Evolutionary conservation across 1,140 invertebrate species (phyloP).

Genomic region (Metaphire vulgaris): DNA sequence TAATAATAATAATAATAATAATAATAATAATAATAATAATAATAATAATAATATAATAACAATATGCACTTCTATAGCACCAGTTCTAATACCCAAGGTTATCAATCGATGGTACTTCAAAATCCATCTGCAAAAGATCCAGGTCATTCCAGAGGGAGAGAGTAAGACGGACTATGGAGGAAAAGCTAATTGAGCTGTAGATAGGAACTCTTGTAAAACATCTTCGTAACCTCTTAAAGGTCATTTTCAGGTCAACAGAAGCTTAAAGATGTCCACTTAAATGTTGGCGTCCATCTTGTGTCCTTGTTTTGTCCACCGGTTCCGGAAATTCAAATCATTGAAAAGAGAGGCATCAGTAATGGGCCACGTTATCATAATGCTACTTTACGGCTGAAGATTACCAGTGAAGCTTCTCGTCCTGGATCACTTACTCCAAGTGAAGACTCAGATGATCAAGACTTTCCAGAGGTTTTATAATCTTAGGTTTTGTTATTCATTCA

Average conservation of each 20-base stretch:
- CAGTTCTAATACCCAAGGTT: too few relatives aligned
- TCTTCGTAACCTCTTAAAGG: too few relatives aligned
- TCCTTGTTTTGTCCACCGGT: background rate
- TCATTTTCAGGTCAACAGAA: background rate
- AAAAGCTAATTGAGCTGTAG: too few relatives aligned
- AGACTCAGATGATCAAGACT: constrained; percentile 44
- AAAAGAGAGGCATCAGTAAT: background rate
- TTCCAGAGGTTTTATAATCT: constrained; percentile 38
- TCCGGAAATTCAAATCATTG: background rate
- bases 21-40: too few relatives aligned
- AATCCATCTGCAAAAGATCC: too few relatives aligned
- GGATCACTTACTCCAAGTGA: constrained; percentile 48
- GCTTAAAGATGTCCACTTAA: background rate
- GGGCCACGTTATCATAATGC: constrained; percentile 41
- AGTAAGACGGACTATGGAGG: too few relatives aligned
- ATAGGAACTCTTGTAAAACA: too few relatives aligned
- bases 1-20: too few relatives aligned
- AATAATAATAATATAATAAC: too few relatives aligned
- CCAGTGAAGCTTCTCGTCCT: constrained; percentile 41
- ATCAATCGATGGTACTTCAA: too few relatives aligned
- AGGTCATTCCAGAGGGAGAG: too few relatives aligned
- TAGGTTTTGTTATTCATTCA: background rate
- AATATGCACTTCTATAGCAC: too few relatives aligned
- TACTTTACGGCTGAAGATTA: constrained; percentile 43
- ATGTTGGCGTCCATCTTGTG: background rate